phyloP scores from a whole-genome alignment of 92 coral and sea anemone species.

The Anthopleura xanthogrammica region DNA sequence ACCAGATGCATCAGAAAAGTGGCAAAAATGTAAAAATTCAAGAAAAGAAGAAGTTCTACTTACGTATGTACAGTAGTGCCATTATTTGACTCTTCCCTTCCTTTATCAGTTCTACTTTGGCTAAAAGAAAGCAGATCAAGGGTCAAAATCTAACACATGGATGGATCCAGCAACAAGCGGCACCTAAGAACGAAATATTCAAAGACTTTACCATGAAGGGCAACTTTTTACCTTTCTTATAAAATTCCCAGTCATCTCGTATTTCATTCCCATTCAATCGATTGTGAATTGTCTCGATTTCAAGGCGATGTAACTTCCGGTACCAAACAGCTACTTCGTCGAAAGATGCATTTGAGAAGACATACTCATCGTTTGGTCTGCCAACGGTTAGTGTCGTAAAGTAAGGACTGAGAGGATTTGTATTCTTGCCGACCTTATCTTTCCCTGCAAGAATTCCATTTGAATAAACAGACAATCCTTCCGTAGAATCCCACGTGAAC shows the following conservation, averaged over 20 bases:
- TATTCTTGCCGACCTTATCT: slow-evolving; percentile 43
- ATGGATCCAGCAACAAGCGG: too few relatives aligned
- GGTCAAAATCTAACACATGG: too few relatives aligned
- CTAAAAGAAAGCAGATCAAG: slow-evolving; percentile 13
- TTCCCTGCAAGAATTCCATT: slow-evolving; percentile 73
- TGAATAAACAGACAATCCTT: slow-evolving; percentile 72
- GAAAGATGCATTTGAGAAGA: slow-evolving; percentile 62
- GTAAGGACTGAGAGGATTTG: slow-evolving; percentile 52
- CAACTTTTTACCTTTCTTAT: slow-evolving; percentile 58
- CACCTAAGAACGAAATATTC: too few relatives aligned
- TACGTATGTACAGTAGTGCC: slow-evolving; percentile 83
- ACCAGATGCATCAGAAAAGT: not conserved
- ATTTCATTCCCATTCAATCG: slow-evolving; percentile 46
- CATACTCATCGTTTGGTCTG: slow-evolving; percentile 58
- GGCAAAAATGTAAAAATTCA: not conserved
- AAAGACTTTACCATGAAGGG: too few relatives aligned
- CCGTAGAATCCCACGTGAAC: slow-evolving; percentile 87
- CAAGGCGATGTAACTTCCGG: slow-evolving; percentile 65
- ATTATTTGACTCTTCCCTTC: slow-evolving; percentile 79
- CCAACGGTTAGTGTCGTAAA: slow-evolving; percentile 52
- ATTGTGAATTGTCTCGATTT: slow-evolving; percentile 72
- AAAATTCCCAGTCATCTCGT: slow-evolving; percentile 44
- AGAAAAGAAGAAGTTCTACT: slow-evolving; percentile 9
- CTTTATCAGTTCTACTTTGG: slow-evolving; percentile 53
- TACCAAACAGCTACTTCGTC: slow-evolving; percentile 95